Conservation (phyloP, 2,888 invertebrate species). For the Caenorhabditis wallacei region DNA sequence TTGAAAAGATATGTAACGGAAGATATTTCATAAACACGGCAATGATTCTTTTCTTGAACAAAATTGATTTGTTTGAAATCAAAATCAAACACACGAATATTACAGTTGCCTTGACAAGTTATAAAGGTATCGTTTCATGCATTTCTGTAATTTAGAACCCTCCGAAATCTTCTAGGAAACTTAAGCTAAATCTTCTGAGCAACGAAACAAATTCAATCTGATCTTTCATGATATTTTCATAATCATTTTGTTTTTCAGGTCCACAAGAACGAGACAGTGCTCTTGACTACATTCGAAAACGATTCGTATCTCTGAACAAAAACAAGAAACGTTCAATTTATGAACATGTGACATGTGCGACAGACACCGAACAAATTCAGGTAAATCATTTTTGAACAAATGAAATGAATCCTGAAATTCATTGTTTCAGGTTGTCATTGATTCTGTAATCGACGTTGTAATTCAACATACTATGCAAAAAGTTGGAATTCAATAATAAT, state of each 20-base stretch:
- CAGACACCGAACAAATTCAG: constrained; percentile 76
- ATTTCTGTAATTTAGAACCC: too few species aligned
- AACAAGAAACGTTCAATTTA: constrained; percentile 73
- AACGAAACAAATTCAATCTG: not conserved
- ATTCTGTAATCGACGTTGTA: constrained; percentile 75
- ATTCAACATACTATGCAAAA: constrained; percentile 78
- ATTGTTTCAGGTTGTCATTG: constrained; percentile 73
- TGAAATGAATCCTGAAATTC: not conserved
- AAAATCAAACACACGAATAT: constrained; percentile 74
- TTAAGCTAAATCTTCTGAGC: too few species aligned
- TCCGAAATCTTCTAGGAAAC: too few species aligned
- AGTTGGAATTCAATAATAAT: constrained; percentile 71
- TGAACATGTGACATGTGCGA: constrained; percentile 75
- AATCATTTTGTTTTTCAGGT: constrained; percentile 54
- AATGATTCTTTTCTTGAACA: constrained; percentile 76
- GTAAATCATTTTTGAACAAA: constrained; percentile 39
- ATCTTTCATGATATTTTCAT: not conserved
- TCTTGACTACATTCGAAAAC: constrained; percentile 71
- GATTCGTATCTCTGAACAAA: constrained; percentile 70
- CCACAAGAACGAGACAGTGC: constrained; percentile 68
- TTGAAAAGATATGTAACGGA: constrained; percentile 75
- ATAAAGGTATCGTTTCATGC: constrained; percentile 68
- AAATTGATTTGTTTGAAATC: constrained; percentile 74
- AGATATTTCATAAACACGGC: constrained; percentile 74
- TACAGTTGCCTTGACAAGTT: constrained; percentile 72